Conservation (phyloP, 2,888 invertebrate species). For the Leucoma salicis region DNA sequence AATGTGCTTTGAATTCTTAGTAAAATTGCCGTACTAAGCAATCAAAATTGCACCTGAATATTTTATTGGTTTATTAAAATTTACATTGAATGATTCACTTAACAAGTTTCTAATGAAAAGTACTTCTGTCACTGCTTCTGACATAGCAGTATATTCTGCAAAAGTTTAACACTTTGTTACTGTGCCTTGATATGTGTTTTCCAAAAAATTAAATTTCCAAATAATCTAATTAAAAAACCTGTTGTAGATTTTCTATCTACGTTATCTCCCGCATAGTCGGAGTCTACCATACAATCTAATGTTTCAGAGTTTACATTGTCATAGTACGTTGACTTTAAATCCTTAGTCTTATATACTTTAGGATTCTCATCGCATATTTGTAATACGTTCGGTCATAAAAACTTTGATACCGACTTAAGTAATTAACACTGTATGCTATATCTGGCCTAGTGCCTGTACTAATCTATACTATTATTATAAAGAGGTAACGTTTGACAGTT, state of each 20-base stretch:
- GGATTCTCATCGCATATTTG: constrained; percentile 8
- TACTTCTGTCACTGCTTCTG: constrained; percentile 32
- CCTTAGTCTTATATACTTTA: constrained; percentile 19
- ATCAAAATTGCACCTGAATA: not conserved
- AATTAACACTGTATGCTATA: constrained; percentile 41
- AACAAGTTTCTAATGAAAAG: constrained; percentile 6
- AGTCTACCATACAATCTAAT: constrained; percentile 38
- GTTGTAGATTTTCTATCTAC: constrained; percentile 31
- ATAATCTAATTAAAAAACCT: constrained; percentile 46
- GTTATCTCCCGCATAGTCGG: constrained; percentile 36
- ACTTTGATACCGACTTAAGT: constrained; percentile 45
- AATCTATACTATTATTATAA: too few relatives aligned
- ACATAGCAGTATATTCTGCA: constrained; percentile 38
- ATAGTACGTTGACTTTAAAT: constrained; percentile 23
- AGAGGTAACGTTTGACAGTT: too few relatives aligned
- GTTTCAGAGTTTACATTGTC: constrained; percentile 22
- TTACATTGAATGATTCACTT: constrained; percentile 16
- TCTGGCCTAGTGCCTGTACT: constrained; percentile 44
- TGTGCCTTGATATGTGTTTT: constrained; percentile 40
- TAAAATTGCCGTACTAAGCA: constrained; percentile 12
- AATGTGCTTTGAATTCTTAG: constrained; percentile 28
- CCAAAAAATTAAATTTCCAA: constrained; percentile 41
- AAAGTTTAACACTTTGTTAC: constrained; percentile 37
- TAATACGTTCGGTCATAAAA: constrained; percentile 33
- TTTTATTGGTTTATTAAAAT: constrained; percentile 22